Evolutionary conservation across 2,113 vertebrate genomes (phyloP), one percentile per base, ranked within the genome.

Genomic region (Cryptomyrus ogoouensis): DNA sequence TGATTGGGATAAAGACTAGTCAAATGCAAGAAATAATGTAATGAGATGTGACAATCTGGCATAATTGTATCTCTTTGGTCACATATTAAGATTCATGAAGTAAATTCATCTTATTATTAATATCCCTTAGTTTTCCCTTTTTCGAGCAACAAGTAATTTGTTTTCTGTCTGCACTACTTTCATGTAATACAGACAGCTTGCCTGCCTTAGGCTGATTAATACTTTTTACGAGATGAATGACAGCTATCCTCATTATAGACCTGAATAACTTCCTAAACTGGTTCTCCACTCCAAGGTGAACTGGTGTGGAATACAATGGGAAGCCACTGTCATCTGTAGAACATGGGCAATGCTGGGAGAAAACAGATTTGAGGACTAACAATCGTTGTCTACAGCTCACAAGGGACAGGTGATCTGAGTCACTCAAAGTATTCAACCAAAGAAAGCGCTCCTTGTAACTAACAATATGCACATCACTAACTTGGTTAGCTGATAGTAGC

Each of bases 171-270:
- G 70, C 21, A 15, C 15, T 19, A 80, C 91, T 95, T 96, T 94
- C 95, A 95, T 90, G 85, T 42, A 90, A 90, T 92, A 93, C 95
- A 93, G 92, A 94, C 94, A 93, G 94, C 93, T 91, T 93, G 94
- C 94, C 95, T 95, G 95, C 94, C 90, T 93, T 80, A 87, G 87
- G 52, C 90, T 94, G 94, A 95, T 94, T 94, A 94, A 80, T 94
- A 93, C 89, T 94, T 94, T 92, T 90, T 92, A 91, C 94, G 92
- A 93, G 92, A 92, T 56, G 58, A 90, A 94, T 85, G 91, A 92
- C 93, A 92, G 90, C 88, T 31, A 90, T 91, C 92, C 91, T 92
- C 92, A 91, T 92, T 91, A 94, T 94, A 94, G 92, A 91, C 93
- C 94, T 95, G 94, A 91, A 94, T 93, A 90, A 94, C 86, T 92